These are phyloP conservation scores for Gobius niger DNA, from an alignment of 2,113 vertebrate genomes.

Conservation along the genomic window DNA sequence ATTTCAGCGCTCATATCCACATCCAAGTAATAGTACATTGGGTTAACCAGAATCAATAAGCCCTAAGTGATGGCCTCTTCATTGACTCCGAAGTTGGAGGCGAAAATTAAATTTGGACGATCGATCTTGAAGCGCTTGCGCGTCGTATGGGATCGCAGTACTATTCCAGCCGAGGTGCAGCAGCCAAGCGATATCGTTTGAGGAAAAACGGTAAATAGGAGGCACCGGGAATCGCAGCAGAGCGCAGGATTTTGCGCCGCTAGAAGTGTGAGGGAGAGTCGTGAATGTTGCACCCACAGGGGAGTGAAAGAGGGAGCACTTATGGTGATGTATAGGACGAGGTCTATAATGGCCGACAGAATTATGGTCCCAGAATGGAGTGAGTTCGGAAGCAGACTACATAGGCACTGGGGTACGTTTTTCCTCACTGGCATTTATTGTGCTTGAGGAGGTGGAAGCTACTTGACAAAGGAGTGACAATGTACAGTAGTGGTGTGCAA, in stretches of 20 bases:
- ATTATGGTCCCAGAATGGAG: slow-evolving; percentile 23
- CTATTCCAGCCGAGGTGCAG: neutral
- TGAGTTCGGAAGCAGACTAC: slow-evolving; percentile 1
- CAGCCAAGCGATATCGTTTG: no score
- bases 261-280: slow-evolving; percentile 39
- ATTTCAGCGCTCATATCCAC: neutral
- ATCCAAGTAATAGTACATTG: neutral
- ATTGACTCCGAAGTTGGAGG: slow-evolving; percentile 1
- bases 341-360: slow-evolving; percentile 13
- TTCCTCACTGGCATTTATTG: neutral
- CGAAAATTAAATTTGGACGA: slow-evolving; percentile 26
- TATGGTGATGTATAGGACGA: slow-evolving; percentile 18
- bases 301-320: slow-evolving; percentile 14
- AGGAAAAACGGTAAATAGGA: no score
- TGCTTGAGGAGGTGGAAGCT: slow-evolving; percentile 14
- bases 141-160: neutral
- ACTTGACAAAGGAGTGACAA: slow-evolving; percentile 8
- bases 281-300: slow-evolving; percentile 26
- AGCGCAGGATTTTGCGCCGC: slow-evolving; percentile 27
- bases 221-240: neutral
- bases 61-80: slow-evolving; percentile 21
- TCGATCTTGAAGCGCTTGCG: slow-evolving; percentile 4
- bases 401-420: neutral
- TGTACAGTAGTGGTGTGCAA: neutral
- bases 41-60: slow-evolving; percentile 27